phyloP scores from a whole-genome alignment of 1,140 invertebrate species.

The Vanessa tameamea region DNA sequence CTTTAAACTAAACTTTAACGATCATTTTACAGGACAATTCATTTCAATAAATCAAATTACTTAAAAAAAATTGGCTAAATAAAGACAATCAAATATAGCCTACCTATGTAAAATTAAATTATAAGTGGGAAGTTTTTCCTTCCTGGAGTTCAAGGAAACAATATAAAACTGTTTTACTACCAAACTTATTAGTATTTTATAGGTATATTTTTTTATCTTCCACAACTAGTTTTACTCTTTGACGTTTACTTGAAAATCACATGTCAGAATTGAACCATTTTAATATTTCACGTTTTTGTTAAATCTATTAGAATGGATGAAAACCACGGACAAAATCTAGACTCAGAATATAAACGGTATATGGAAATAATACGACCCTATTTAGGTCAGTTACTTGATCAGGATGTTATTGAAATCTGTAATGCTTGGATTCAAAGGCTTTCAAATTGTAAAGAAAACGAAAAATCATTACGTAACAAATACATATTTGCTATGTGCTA shows the following conservation, averaged over 20 bases:
- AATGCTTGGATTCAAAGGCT: constrained; percentile 67
- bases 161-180: no score
- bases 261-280: constrained; percentile 10
- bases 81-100: no score
- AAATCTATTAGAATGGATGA: constrained; percentile 57
- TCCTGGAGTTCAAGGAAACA: no score
- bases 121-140: no score
- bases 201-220: no score
- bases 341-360: constrained; percentile 66
- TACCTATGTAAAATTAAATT: no score
- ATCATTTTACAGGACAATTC: no score
- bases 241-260: neutral
- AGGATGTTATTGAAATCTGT: constrained; percentile 57
- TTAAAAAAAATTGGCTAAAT: no score
- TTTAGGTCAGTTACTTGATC: constrained; percentile 53
- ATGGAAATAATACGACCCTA: constrained; percentile 65
- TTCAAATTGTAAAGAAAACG: constrained; percentile 51
- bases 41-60: no score
- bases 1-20: neutral
- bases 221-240: no score
- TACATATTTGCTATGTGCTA: constrained; percentile 65
- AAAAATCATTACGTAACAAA: constrained; percentile 64
- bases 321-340: constrained; percentile 48
- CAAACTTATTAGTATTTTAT: no score
- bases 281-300: constrained; percentile 12